Conservation (phyloP, 2,888 invertebrate genomes). For the Dastarcus helophoroides region DNA sequence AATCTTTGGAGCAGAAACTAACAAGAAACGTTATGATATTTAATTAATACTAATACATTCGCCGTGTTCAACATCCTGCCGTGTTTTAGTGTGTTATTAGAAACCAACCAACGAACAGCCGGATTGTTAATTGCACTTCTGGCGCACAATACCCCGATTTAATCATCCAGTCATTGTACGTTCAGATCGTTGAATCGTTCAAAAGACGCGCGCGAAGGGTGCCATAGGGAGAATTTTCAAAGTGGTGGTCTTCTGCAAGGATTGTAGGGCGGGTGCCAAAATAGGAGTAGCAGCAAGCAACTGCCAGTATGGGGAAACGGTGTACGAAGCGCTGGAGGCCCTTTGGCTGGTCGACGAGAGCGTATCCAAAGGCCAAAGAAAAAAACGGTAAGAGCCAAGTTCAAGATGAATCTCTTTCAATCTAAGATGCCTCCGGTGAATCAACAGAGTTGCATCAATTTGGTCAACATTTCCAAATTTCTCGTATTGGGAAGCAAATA, state of each 20-base stretch:
- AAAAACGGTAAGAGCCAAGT: slow-evolving; percentile 46
- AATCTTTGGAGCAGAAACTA: slow-evolving; percentile 34
- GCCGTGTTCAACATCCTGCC: slow-evolving; percentile 10
- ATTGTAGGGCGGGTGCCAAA: slow-evolving; percentile 28
- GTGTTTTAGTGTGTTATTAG: slow-evolving; percentile 21
- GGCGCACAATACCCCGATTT: too few relatives aligned
- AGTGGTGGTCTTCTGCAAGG: neutral
- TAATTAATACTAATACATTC: slow-evolving; percentile 30
- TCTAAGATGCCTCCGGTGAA: too few relatives aligned
- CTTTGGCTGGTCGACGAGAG: slow-evolving; percentile 38
- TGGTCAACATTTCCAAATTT: too few relatives aligned
- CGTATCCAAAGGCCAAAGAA: slow-evolving; percentile 42
- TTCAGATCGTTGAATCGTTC: too few relatives aligned
- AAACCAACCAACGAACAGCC: slow-evolving; percentile 2
- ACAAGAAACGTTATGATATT: slow-evolving; percentile 31
- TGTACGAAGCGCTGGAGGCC: slow-evolving; percentile 31
- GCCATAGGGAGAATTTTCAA: slow-evolving; percentile 6
- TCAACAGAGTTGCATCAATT: too few relatives aligned
- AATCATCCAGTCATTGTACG: too few relatives aligned
- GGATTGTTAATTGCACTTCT: too few relatives aligned
- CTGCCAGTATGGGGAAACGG: slow-evolving; percentile 40
- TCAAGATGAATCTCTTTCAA: slow-evolving; percentile 1
- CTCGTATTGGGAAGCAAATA: too few relatives aligned
- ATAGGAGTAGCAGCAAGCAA: slow-evolving; percentile 49
- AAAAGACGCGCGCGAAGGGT: neutral